Conservation (phyloP, 2,113 vertebrate genomes). For the Scomber japonicus region DNA sequence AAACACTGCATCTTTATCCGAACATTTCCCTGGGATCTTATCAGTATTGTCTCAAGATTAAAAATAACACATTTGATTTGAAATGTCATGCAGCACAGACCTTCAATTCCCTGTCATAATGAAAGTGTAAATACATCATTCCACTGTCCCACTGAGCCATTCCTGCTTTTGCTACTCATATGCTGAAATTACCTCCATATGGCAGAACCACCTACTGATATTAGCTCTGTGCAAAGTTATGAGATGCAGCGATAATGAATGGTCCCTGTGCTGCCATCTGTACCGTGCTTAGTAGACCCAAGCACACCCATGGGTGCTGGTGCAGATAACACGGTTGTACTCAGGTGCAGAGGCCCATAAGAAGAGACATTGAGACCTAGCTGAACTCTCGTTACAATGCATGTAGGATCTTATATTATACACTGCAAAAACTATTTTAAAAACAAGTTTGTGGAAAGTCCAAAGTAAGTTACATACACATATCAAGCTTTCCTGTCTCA, state of each 20-base stretch:
- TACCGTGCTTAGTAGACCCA: conserved; percentile 45
- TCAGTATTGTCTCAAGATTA: conserved; percentile 16
- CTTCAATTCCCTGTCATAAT: conserved; percentile 30
- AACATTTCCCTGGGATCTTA: conserved; percentile 13
- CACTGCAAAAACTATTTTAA: background rate
- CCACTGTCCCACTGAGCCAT: conserved; percentile 41
- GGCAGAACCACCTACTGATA: conserved; percentile 58
- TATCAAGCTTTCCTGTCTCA: no score
- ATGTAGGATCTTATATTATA: background rate
- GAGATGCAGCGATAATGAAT: conserved; percentile 65
- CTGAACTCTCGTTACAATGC: conserved; percentile 25
- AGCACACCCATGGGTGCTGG: conserved; percentile 33
- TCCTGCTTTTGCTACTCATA: conserved; percentile 55
- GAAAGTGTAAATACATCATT: conserved; percentile 38
- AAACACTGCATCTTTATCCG: conserved; percentile 1
- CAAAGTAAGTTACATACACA: no score
- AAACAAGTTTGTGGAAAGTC: background rate
- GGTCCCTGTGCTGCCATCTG: conserved; percentile 58
- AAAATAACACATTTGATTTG: conserved; percentile 44
- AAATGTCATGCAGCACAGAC: conserved; percentile 57
- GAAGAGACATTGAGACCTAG: background rate
- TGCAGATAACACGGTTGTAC: conserved; percentile 30
- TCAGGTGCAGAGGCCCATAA: no score
- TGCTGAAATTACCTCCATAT: conserved; percentile 62
- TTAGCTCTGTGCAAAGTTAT: conserved; percentile 61